phyloP scores from a whole-genome alignment of 1,140 invertebrate species.

The Atta colombica region DNA sequence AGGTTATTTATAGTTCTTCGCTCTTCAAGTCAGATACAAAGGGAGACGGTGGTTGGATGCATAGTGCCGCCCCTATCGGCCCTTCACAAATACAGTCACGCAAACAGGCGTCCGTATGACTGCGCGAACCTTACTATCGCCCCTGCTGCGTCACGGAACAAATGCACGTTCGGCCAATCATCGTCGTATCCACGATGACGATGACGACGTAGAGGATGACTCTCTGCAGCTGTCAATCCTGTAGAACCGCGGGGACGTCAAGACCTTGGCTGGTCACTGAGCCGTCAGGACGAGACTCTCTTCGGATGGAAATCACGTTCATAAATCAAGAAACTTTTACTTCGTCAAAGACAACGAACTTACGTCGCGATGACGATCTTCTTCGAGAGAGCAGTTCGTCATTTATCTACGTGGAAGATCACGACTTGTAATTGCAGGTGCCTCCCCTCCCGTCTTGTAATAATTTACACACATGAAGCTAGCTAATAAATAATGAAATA shows the following conservation, averaged over 20 bases:
- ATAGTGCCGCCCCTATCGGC: conserved; percentile 63
- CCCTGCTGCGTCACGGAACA: conserved; percentile 85
- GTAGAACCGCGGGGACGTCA: conserved; percentile 56
- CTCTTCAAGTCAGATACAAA: conserved; percentile 32
- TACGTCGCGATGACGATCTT: conserved; percentile 56
- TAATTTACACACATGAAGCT: conserved; percentile 3
- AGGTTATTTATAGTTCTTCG: conserved; percentile 58
- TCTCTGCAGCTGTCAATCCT: conserved; percentile 81
- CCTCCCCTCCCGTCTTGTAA: not conserved
- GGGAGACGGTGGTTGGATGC: conserved; percentile 52
- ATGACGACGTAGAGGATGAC: conserved; percentile 81
- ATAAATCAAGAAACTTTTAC: conserved; percentile 61
- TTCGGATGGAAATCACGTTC: conserved; percentile 59
- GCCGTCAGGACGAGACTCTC: conserved; percentile 46
- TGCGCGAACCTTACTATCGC: conserved; percentile 63
- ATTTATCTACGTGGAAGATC: conserved; percentile 51
- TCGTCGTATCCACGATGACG: conserved; percentile 75
- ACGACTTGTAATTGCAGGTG: conserved; percentile 38
- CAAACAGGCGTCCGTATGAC: conserved; percentile 39
- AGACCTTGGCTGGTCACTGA: conserved; percentile 67
- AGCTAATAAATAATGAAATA: conserved; percentile 9
- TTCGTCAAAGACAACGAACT: conserved; percentile 60
- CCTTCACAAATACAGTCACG: conserved; percentile 50
- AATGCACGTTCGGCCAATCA: conserved; percentile 83
- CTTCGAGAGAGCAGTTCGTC: conserved; percentile 46